phyloP scores from a whole-genome alignment of 2,113 vertebrate species.

The Syngnathus floridae region DNA sequence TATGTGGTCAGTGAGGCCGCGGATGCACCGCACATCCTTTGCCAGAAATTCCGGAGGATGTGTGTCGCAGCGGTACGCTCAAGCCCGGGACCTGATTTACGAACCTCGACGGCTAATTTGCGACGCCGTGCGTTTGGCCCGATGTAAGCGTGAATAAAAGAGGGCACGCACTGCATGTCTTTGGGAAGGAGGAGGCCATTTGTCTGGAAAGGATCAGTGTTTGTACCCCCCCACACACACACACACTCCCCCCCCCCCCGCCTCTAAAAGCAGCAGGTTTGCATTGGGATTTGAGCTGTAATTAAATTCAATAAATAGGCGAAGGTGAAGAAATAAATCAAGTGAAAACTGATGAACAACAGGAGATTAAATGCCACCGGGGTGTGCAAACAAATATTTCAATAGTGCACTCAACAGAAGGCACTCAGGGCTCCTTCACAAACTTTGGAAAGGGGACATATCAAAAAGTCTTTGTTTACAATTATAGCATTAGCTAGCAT shows the following conservation, averaged over 20 bases:
- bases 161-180: conserved; percentile 35
- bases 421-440: conserved; percentile 38
- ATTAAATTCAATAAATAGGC: conserved; percentile 80
- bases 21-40: conserved; percentile 59
- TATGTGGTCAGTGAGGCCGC: conserved; percentile 51
- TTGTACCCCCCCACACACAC: conserved; percentile 28
- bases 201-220: conserved; percentile 47
- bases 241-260: conserved; percentile 31
- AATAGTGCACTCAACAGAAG: conserved; percentile 69
- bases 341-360: conserved; percentile 78
- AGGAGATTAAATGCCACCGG: conserved; percentile 78
- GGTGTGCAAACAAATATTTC: conserved; percentile 77
- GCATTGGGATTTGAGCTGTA: conserved; percentile 69
- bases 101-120: conserved; percentile 32
- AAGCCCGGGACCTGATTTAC: conserved; percentile 46
- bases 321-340: conserved; percentile 80
- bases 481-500: too few species aligned
- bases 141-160: conserved; percentile 27
- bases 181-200: conserved; percentile 47
- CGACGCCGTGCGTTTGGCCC: conserved; percentile 17
- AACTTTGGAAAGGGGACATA: conserved; percentile 8
- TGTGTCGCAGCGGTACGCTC: conserved; percentile 40
- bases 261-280: conserved; percentile 53
- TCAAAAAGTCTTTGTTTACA: conserved; percentile 20
- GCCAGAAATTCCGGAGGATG: conserved; percentile 47